A percentile compares a stretch with the other conserved stretches of the same genome.
phyloP scores from a whole-genome alignment of 2,888 invertebrate genomes.

The Rhyacophila evoluta region DNA sequence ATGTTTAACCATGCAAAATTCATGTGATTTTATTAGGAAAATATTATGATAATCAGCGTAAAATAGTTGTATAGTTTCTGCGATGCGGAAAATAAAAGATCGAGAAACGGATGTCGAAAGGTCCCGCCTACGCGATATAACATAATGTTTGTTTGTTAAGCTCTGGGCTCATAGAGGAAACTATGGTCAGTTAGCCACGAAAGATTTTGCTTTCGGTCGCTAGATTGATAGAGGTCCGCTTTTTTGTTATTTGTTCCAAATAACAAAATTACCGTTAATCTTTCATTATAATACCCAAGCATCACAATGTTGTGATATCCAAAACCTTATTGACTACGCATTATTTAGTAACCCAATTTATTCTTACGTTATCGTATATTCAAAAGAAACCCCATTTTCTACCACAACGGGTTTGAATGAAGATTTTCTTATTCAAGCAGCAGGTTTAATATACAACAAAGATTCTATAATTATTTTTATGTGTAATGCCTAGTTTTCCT shows the following conservation, averaged over 20 bases:
- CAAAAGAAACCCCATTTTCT: background rate
- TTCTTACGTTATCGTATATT: background rate
- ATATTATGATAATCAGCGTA: background rate
- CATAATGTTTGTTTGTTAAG: slow-evolving; percentile 24
- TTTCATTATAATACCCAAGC: slow-evolving; percentile 10
- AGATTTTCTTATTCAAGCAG: background rate
- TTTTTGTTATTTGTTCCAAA: slow-evolving; percentile 1
- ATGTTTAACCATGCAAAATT: too few relatives aligned
- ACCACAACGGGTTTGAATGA: background rate
- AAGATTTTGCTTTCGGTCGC: background rate
- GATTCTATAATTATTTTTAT: too few relatives aligned
- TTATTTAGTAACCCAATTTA: slow-evolving; percentile 12
- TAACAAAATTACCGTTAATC: slow-evolving; percentile 24
- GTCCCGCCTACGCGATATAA: slow-evolving; percentile 11
- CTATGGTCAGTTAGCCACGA: slow-evolving; percentile 22
- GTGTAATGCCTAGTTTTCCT: too few relatives aligned
- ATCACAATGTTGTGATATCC: slow-evolving; percentile 7
- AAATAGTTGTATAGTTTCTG: background rate
- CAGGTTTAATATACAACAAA: too few relatives aligned
- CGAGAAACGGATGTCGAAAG: background rate
- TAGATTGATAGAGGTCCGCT: slow-evolving; percentile 11
- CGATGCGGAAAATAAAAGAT: background rate
- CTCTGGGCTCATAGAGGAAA: slow-evolving; percentile 15
- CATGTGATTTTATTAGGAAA: too few relatives aligned
- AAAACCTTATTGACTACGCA: slow-evolving; percentile 13